Conservation (phyloP, 2,797 vertebrate species). For the Spinus olivaceus region DNA sequence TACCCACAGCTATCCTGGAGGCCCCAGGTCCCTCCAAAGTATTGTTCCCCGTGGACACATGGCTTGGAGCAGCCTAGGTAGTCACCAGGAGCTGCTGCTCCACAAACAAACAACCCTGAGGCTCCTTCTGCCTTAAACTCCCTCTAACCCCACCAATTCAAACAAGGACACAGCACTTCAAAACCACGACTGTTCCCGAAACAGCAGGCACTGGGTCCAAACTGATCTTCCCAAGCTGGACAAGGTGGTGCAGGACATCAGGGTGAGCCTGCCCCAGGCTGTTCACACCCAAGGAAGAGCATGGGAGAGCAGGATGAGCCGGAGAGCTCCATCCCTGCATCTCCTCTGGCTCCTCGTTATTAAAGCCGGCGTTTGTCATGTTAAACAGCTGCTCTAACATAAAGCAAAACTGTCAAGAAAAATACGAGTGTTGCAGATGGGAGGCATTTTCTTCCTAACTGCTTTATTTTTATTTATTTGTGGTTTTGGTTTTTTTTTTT, state of each 20-base stretch:
- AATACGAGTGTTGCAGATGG: constrained; percentile 36
- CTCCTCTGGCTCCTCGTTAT: not conserved
- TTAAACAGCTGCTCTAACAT: constrained; percentile 68
- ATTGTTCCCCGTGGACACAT: fast-evolving
- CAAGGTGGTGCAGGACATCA: not conserved
- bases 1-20: not conserved
- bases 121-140: not conserved
- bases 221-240: not conserved
- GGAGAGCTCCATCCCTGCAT: not conserved
- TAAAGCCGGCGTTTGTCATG: constrained; percentile 62
- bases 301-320: not conserved
- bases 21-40: not conserved
- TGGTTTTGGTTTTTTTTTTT: not conserved
- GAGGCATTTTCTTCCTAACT: constrained; percentile 50
- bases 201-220: not conserved
- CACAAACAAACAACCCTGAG: not conserved
- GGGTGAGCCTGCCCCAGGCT: not conserved
- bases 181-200: fast-evolving
- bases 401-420: constrained; percentile 61
- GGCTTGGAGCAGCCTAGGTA: not conserved
- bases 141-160: not conserved
- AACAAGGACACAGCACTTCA: not conserved
- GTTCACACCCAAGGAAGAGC: not conserved
- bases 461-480: constrained; percentile 28
- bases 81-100: not conserved